Percentiles rank a stretch among this genome's conserved stretches.
Conservation (phyloP, 64 coral and sea anemone species). For the Astreopora myriophthalma region DNA sequence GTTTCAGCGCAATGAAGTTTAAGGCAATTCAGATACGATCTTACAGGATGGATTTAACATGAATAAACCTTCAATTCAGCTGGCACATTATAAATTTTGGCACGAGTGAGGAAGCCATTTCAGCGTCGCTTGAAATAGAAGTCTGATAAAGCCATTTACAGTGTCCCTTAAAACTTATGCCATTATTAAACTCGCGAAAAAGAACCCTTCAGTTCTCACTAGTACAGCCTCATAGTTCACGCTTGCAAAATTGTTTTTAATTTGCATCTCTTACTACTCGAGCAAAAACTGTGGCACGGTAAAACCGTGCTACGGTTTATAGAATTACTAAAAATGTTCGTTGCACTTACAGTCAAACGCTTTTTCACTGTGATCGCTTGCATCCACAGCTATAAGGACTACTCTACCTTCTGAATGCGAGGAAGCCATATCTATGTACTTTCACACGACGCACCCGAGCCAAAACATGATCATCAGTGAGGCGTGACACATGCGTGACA, state of each 20-base stretch:
- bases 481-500: neutral
- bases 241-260: neutral
- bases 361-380: slow-evolving; percentile 11
- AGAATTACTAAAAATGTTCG: neutral
- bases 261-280: too few relatives aligned
- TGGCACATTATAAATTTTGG: too few relatives aligned
- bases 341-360: slow-evolving; percentile 35
- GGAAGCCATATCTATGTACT: neutral
- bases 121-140: too few relatives aligned
- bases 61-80: too few relatives aligned
- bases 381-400: slow-evolving; percentile 20
- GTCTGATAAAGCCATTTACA: too few relatives aligned
- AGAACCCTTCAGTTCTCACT: neutral
- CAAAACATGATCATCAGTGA: neutral
- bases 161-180: neutral
- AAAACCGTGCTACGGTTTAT: neutral
- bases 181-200: neutral
- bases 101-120: too few relatives aligned
- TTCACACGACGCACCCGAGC: neutral
- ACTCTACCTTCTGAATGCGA: neutral
- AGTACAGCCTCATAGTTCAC: neutral
- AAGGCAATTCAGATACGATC: too few relatives aligned
- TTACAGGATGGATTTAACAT: too few relatives aligned
- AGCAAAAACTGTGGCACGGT: too few relatives aligned
- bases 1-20: too few relatives aligned